Conservation (phyloP, 2,113 vertebrate genomes). For the Centrocercus urophasianus region DNA sequence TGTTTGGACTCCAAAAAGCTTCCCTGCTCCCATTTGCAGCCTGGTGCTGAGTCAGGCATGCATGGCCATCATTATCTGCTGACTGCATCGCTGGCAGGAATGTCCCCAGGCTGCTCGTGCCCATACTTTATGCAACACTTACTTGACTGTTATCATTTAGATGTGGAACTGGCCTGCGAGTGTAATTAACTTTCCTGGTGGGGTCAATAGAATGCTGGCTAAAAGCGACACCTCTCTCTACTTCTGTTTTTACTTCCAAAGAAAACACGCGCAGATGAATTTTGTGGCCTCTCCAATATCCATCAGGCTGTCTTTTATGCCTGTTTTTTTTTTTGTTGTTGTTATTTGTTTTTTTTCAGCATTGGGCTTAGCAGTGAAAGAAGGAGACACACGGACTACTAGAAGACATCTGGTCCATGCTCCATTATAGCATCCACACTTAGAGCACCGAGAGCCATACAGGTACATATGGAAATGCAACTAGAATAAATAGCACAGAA, state of each 20-base stretch:
- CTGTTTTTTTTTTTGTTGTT: too few species aligned
- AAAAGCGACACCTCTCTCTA: conserved; percentile 12
- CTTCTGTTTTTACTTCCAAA: conserved; percentile 50
- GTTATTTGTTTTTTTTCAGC: not conserved
- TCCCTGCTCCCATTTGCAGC: not conserved
- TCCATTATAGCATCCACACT: not conserved
- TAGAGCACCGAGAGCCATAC: not conserved
- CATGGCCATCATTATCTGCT: conserved; percentile 49
- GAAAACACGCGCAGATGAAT: conserved; percentile 13
- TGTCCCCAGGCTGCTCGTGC: conserved; percentile 20
- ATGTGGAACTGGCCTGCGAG: not conserved
- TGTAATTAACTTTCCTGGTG: conserved; percentile 50
- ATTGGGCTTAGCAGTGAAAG: not conserved
- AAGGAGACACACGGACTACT: not conserved
- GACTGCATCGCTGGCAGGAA: conserved; percentile 47
- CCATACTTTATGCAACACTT: conserved; percentile 40
- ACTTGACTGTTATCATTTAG: conserved; percentile 21
- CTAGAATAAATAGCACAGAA: not conserved
- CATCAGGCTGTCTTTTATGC: not conserved
- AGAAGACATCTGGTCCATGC: conserved; percentile 30
- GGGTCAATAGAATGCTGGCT: conserved; percentile 2
- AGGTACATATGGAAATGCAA: not conserved
- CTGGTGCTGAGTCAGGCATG: conserved; percentile 47
- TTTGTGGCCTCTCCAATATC: not conserved
- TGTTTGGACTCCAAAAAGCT: not conserved